These are phyloP conservation scores for Rhyacichthys aspro DNA, from an alignment of 2,797 vertebrate species.

Conservation along the genomic window DNA sequence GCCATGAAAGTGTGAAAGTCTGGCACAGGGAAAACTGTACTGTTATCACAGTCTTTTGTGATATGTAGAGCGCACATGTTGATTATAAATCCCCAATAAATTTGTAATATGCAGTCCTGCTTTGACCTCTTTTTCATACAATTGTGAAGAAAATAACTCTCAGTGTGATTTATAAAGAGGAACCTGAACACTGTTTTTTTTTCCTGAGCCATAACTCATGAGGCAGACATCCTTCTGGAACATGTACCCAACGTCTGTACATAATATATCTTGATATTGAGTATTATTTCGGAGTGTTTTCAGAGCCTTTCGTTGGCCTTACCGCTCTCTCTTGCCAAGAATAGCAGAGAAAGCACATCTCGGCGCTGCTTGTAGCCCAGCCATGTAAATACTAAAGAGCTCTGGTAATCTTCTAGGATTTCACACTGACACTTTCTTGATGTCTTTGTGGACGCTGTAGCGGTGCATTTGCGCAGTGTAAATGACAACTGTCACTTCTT, in stretches of 20 bases:
- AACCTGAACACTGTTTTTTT: conserved; percentile 2
- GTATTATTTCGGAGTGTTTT: conserved; percentile 47
- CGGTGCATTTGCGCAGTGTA: conserved; percentile 42
- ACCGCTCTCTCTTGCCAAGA: conserved; percentile 43
- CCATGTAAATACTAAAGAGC: conserved; percentile 48
- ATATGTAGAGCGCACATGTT: too few species aligned
- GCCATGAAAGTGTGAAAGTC: too few species aligned
- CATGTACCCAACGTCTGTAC: conserved; percentile 12
- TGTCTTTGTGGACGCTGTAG: conserved; percentile 8
- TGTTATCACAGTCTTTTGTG: too few species aligned
- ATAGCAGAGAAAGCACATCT: conserved; percentile 65
- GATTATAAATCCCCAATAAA: too few species aligned
- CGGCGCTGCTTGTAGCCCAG: conserved; percentile 21
- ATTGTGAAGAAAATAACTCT: too few species aligned
- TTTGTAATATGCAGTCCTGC: too few species aligned
- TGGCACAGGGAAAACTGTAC: too few species aligned
- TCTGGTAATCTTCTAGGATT: conserved; percentile 59
- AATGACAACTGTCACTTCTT: conserved; percentile 58
- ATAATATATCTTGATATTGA: conserved; percentile 20
- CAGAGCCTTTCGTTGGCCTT: conserved; percentile 16
- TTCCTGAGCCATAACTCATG: neutral
- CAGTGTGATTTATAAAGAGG: conserved; percentile 10
- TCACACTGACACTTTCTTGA: conserved; percentile 54
- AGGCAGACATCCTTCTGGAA: conserved; percentile 13
- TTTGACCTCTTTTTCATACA: too few species aligned